These are phyloP conservation scores for Centropus bengalensis DNA, from an alignment of 2,113 vertebrate species.

Conservation along the genomic window DNA sequence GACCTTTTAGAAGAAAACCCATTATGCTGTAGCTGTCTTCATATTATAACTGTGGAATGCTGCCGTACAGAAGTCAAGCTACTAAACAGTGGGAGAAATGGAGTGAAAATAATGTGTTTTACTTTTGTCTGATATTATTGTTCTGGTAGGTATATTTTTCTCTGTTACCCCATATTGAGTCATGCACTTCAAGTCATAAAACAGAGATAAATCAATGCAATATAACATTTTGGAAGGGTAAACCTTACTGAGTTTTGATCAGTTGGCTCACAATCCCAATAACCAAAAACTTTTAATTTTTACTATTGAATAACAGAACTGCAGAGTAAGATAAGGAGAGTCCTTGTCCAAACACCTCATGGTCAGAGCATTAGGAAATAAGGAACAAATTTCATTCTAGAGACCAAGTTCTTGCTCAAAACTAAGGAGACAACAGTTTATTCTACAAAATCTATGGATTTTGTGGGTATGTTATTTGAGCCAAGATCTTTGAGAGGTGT, in stretches of 20 bases:
- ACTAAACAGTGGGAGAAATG: constrained; percentile 1
- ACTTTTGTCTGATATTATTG: background rate
- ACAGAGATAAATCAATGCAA: background rate
- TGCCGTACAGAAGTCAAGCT: constrained; percentile 8
- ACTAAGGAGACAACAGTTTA: background rate
- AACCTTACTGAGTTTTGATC: background rate
- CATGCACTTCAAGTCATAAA: background rate
- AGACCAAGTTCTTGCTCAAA: background rate
- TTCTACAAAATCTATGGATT: background rate
- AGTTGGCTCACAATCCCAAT: background rate
- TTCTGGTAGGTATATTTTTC: background rate
- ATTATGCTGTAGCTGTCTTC: constrained; percentile 29
- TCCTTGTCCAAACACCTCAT: background rate
- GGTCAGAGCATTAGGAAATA: background rate
- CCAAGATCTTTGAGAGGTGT: background rate
- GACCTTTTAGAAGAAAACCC: constrained; percentile 64
- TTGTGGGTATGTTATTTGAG: background rate
- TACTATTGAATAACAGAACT: too few relatives aligned
- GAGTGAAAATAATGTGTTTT: constrained; percentile 27
- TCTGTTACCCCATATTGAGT: background rate
- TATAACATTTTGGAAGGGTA: background rate
- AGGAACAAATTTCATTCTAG: background rate
- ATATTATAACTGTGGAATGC: constrained; percentile 2
- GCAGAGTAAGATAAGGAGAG: background rate
- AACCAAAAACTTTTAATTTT: background rate